Evolutionary conservation across 53 echinoderm and acorn worm genomes (phyloP), one percentile per base, ranked within the genome.

Genomic region (Antedon mediterranea): DNA sequence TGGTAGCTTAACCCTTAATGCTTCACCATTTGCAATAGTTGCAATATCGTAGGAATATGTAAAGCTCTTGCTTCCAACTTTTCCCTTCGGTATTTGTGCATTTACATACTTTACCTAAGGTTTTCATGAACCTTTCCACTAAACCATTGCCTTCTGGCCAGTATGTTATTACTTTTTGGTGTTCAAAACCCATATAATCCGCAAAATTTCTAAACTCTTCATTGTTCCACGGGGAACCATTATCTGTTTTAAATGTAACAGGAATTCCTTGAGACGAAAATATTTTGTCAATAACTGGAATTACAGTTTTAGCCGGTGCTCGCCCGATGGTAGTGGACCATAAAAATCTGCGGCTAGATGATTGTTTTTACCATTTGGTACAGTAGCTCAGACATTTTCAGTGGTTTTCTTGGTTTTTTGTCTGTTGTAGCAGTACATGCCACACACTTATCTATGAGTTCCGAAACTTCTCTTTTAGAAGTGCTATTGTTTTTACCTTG

Each of bases 231-330:
- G 81, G 88, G 8, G 71, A 78, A 30, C 78, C 84, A 33, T 87
- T 87, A 78, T 81, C 84, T 0, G 80, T 84, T 72, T 78, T 78
- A 14, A 88, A 43, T 72, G 81, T 84, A 31, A 78, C 72, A 3
- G 84, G 84, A 32, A 84, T 84, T 18, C 88, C 81, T 26, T 57
- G 57, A 26, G 57, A 57, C 23, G 57, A 57, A 26, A 57, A 57
- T 13, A 57, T 57, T 23, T 57, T 57, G 20, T 57, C 57, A 18
- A 57, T 18, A 26, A 57, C 57, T 26, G 57, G 57, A 57, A 57
- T 57, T 57, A 57, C 57, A 2, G 57, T 57, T 57, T 57, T 5
- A 57, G 57, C 57, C 2, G 23, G 57, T 57, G 57, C 23, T 57
- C 57, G 57, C 57, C 57, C 23, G 57, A 57, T 26, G 57, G 57